Base-by-base conservation (phyloP, 2,888 invertebrate species). In the Blastobasis lacticolella region DNA sequence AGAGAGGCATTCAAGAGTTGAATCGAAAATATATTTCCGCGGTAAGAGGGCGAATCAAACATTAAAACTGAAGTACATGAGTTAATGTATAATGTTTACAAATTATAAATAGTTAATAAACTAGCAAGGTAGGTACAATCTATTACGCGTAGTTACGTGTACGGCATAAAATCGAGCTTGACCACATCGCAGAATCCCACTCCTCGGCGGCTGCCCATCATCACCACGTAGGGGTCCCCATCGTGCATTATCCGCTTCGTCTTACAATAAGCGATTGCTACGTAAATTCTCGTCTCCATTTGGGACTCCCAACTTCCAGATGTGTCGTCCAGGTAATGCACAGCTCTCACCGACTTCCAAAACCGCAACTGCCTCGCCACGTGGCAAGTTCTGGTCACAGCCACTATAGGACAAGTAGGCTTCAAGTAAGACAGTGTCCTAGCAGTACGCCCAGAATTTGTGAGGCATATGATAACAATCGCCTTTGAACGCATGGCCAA, bases 341-440 rank as follows among this genome's bases (percentile, higher is more conserved):
- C 56, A 0, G 82, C 70, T 45, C 75, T 69, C 1, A 83, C 58
- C 1, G 71, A 73, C 49, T 74, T 64, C 65, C 71, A 78, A 10
- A 85, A 54, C 41, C 62, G 54, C 43, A 62, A 61, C 53, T 91
- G 90, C 46, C 92, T 73, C 0, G 92, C 90, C 4, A 90, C 87
- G 55, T 88, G 86, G 1, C 84, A 87, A 57, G 87, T 82, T 51
- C 92, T 75, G 1, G 92, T 92, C 10, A 94, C 84, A 4, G 92
- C 90, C 52, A 94, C 79, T 52, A 94, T 90, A 4, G 93, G 93
- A 69, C 93, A 93, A 47, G 90, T 79, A 1, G 93, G 92, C 54
- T 90, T 75, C 68, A 90, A 92, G 52, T 90, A 89, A 2, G 93
- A 89, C 48, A 92, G 73, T 52, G 91, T 66, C 62, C 89, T 89